phyloP scores from a whole-genome alignment of 2,113 vertebrate genomes.

The Hemiscyllium ocellatum region DNA sequence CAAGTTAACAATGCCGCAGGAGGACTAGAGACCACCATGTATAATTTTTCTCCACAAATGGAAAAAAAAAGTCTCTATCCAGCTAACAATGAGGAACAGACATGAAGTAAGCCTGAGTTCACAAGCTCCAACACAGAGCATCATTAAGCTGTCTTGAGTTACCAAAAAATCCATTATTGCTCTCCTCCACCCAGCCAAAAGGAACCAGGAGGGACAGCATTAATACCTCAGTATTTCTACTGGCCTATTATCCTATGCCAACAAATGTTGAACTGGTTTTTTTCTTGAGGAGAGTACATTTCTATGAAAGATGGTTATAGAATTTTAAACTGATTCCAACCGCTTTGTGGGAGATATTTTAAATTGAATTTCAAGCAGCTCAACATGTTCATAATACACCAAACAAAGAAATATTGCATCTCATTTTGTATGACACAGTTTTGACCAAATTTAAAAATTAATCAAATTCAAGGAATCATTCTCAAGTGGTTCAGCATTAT shows the following conservation, averaged over 20 bases:
- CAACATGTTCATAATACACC: neutral
- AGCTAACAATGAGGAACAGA: neutral
- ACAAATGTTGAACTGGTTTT: neutral
- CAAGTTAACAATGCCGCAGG: neutral
- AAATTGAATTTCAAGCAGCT: neutral
- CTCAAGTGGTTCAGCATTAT: neutral
- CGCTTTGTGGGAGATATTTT: neutral
- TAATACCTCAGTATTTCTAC: neutral
- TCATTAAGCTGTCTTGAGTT: neutral
- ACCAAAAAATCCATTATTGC: neutral
- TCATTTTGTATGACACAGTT: too few relatives aligned
- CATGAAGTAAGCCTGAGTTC: neutral
- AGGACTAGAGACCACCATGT: neutral
- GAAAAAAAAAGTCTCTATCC: neutral
- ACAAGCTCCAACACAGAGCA: neutral
- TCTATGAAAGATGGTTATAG: neutral
- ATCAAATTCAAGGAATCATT: neutral
- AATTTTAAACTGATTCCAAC: neutral
- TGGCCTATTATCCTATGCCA: neutral
- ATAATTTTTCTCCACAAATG: neutral
- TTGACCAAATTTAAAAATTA: neutral
- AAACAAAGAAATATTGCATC: neutral
- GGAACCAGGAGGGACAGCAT: neutral
- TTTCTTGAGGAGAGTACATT: neutral
- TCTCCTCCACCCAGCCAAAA: neutral